Evolutionary conservation across 2,888 invertebrate genomes (phyloP).

Genomic region (Drosophila neonasuta): DNA sequence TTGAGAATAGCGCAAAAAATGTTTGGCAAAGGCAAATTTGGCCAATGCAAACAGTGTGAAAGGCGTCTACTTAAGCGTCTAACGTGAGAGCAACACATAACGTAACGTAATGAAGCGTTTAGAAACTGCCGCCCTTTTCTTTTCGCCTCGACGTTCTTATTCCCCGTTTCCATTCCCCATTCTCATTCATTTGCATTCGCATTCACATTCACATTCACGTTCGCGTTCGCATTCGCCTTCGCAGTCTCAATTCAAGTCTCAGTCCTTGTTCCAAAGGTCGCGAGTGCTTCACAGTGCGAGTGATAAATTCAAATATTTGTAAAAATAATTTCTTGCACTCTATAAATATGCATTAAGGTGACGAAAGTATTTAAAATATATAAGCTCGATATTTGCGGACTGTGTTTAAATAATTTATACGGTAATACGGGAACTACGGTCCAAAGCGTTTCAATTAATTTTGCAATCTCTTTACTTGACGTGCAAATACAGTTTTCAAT

Average conservation of each 20-base stretch:
- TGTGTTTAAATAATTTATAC: conserved; percentile 11
- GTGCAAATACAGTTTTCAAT: conserved; percentile 60
- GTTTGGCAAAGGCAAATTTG: conserved; percentile 35
- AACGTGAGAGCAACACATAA: conserved; percentile 30
- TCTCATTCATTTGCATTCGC: background rate
- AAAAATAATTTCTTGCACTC: background rate
- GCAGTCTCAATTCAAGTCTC: conserved; percentile 5
- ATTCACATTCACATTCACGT: background rate
- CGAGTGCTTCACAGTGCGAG: conserved; percentile 11
- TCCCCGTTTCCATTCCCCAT: background rate
- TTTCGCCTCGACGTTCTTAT: too few species aligned
- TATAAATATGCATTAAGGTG: conserved; percentile 34
- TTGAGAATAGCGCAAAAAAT: conserved; percentile 21
- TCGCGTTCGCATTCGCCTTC: background rate
- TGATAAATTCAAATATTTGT: conserved; percentile 25
- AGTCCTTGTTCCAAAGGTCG: conserved; percentile 18
- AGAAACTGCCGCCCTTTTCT: conserved; percentile 2
- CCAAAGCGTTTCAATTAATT: conserved; percentile 63
- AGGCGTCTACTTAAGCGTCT: conserved; percentile 31
- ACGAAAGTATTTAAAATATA: conserved; percentile 18
- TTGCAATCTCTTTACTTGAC: conserved; percentile 57
- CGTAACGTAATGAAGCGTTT: conserved; percentile 31
- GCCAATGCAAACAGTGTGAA: conserved; percentile 23
- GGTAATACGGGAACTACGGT: conserved; percentile 19
- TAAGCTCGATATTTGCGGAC: background rate